Base-by-base conservation (phyloP, 35 echinoderm and acorn worm genomes). In the Apostichopus californicus region DNA sequence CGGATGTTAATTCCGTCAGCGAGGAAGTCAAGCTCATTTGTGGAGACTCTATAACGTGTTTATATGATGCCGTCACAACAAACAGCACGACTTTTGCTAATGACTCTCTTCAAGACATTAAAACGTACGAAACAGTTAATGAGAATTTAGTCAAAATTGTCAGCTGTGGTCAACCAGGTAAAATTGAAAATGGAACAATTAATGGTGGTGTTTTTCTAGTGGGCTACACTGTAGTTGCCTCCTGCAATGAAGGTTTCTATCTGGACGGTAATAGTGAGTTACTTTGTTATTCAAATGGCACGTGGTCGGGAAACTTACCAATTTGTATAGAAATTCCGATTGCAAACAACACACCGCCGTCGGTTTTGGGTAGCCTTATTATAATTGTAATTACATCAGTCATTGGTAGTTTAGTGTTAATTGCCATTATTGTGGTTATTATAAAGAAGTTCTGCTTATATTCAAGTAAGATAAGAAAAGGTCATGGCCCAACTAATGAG, bases 91-190 rank as follows among this genome's bases (percentile, higher is more conserved):
- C 84, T 7, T 93, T 95, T 85, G 94, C 94, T 21, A 89, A 93
- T 58, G 86, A 95, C 9, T 89, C 94, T 5, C 77, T 92, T 9
- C 55, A 52, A 58, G 91, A 65, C 9, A 34, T 64, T 14, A 28
- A 21, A 7, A 83, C 52, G 8, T 65, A 90, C 57, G 78, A 92
- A 89, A 14, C 15, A 55, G 59, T 95, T 73, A 26, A 46, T 54
- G 75, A 92, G 79, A n/a, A 10, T 4, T 81, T 75, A 17, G 91
- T 93, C 90, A 95, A 95, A 83, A 89, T 95, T 23, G 68, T 92
- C 22, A 95, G 86, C 20, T 95, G 94, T 90, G 94, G 94, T 53
- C 88, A 57, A 59, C 94, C 84, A 55, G 94, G 94, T 20, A 73
- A 18, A 24, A 78, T 95, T 12, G 86, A 88, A 7, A 93, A 95